Conservation (phyloP, 2,113 vertebrate genomes). For the Pongo pygmaeus region DNA sequence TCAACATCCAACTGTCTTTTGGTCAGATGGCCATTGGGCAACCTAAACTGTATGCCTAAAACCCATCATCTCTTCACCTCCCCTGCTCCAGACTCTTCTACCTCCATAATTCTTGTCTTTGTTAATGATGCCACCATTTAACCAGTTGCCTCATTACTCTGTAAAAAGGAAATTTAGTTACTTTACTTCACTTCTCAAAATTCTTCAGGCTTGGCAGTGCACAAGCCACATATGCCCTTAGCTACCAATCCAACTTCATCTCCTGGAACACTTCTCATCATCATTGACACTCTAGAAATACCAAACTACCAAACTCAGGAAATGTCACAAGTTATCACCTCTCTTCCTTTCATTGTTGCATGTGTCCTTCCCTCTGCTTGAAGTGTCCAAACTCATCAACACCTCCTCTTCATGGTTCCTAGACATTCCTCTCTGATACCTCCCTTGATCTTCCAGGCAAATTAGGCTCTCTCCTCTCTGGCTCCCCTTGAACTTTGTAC, state of each 20-base stretch:
- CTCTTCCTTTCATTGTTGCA: background rate
- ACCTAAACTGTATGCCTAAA: background rate
- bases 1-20: background rate
- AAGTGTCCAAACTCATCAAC: background rate
- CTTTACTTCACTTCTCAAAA: conserved; percentile 18
- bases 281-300: background rate
- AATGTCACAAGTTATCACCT: background rate
- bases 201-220: background rate
- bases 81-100: background rate
- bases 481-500: background rate
- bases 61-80: background rate
- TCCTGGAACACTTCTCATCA: background rate
- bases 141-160: background rate
- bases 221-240: background rate
- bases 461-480: background rate
- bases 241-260: background rate
- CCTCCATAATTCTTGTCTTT: background rate
- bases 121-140: background rate
- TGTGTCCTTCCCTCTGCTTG: background rate
- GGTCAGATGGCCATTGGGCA: background rate
- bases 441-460: background rate
- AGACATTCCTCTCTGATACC: background rate
- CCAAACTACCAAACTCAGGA: background rate
- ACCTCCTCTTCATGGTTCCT: background rate
- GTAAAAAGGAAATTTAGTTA: background rate